phyloP scores from a whole-genome alignment of 2,888 invertebrate genomes.

The Drosophila putrida region DNA sequence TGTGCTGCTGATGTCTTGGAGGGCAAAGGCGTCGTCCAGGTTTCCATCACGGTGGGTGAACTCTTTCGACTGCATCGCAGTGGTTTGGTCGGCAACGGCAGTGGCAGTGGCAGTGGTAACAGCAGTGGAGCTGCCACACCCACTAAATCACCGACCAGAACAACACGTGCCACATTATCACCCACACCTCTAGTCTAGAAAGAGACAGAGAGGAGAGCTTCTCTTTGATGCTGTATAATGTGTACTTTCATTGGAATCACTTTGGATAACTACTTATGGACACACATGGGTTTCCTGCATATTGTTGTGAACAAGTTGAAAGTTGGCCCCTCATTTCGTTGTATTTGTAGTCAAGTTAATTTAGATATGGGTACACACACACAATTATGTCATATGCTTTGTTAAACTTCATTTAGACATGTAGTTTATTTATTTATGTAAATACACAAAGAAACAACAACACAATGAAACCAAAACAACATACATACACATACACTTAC shows the following conservation, averaged over 20 bases:
- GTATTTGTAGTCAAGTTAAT: conserved; percentile 57
- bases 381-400: conserved; percentile 54
- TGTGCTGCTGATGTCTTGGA: conserved; percentile 96
- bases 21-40: conserved; percentile 94
- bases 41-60: conserved; percentile 95
- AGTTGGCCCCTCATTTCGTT: conserved; percentile 49
- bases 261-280: conserved; percentile 24
- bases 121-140: conserved; percentile 70
- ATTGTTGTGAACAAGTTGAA: conserved; percentile 45
- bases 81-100: conserved; percentile 36
- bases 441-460: conserved; percentile 47
- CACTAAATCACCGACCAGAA: conserved; percentile 82
- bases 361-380: conserved; percentile 16
- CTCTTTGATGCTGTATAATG: conserved; percentile 38
- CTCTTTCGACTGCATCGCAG: conserved; percentile 89
- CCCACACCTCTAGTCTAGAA: conserved; percentile 81
- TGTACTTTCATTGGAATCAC: conserved; percentile 25
- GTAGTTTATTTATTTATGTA: conserved; percentile 77
- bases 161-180: conserved; percentile 81
- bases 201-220: neutral
- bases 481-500: conserved; percentile 21
- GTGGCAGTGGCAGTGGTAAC: conserved; percentile 68
- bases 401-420: conserved; percentile 61
- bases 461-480: conserved; percentile 32
- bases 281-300: conserved; percentile 59